These are phyloP conservation scores for Gymnarchus niloticus DNA, from an alignment of 2,113 vertebrate genomes.

Conservation along the genomic window DNA sequence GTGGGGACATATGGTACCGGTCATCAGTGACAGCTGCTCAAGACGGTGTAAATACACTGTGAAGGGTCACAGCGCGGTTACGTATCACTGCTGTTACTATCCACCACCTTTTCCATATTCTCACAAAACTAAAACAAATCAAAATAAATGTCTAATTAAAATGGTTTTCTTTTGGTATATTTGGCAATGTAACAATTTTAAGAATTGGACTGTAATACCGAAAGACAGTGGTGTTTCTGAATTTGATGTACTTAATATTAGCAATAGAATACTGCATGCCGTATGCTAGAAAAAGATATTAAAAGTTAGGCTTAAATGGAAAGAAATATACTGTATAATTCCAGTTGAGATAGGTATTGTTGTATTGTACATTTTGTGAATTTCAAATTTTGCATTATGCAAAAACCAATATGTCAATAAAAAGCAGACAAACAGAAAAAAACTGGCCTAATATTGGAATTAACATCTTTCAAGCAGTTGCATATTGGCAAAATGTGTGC, in stretches of 20 bases:
- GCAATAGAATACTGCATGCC: neutral
- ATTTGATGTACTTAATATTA: neutral
- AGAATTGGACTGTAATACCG: neutral
- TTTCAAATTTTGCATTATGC: neutral
- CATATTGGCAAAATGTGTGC: no score
- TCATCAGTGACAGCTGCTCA: slow-evolving; percentile 14
- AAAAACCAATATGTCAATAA: neutral
- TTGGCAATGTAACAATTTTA: neutral
- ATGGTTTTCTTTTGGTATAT: neutral
- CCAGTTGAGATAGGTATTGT: neutral
- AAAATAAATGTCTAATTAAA: neutral
- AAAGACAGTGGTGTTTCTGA: no score
- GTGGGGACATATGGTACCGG: slow-evolving; percentile 13
- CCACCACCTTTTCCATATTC: neutral
- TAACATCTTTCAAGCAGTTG: neutral
- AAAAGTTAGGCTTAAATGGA: no score
- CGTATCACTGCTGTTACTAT: neutral
- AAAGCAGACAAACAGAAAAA: neutral
- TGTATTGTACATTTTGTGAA: neutral
- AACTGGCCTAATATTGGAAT: neutral
- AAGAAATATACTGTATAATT: neutral
- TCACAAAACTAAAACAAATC: neutral
- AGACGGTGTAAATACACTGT: neutral
- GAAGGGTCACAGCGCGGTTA: neutral
- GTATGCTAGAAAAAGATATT: neutral